phyloP scores from a whole-genome alignment of 2,797 vertebrate genomes.

The Mormyrops attenuatus region DNA sequence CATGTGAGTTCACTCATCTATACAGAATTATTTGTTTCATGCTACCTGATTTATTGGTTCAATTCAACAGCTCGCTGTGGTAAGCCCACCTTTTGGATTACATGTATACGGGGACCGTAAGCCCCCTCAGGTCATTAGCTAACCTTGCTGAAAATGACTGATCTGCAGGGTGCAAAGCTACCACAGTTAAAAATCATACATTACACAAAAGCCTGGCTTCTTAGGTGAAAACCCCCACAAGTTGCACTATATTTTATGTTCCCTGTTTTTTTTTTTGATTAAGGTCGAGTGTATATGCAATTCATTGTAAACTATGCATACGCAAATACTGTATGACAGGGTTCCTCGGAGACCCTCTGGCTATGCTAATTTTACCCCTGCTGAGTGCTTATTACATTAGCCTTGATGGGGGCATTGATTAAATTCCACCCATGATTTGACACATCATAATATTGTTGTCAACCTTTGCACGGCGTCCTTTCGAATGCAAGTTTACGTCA shows the following conservation, averaged over 20 bases:
- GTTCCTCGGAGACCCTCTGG: neutral
- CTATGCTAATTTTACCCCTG: neutral
- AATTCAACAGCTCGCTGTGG: neutral
- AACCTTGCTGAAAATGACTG: neutral
- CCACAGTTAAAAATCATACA: neutral
- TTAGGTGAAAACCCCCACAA: neutral
- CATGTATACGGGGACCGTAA: neutral
- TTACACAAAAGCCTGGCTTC: neutral
- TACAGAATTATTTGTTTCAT: neutral
- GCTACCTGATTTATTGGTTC: constrained; percentile 3
- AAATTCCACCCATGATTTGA: constrained; percentile 3
- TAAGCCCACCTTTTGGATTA: neutral
- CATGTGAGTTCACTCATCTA: neutral
- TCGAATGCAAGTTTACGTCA: neutral
- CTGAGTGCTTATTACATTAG: neutral
- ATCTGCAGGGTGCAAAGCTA: neutral
- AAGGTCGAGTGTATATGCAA: neutral
- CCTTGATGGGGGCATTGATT: constrained; percentile 7
- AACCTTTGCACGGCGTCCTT: neutral
- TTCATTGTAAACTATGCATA: neutral
- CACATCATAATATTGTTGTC: neutral
- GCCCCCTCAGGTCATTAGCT: neutral
- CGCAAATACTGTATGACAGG: neutral
- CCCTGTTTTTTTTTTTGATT: neutral
- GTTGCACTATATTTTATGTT: neutral